phyloP scores from a whole-genome alignment of 2,797 vertebrate genomes.

The Fratercula arctica region DNA sequence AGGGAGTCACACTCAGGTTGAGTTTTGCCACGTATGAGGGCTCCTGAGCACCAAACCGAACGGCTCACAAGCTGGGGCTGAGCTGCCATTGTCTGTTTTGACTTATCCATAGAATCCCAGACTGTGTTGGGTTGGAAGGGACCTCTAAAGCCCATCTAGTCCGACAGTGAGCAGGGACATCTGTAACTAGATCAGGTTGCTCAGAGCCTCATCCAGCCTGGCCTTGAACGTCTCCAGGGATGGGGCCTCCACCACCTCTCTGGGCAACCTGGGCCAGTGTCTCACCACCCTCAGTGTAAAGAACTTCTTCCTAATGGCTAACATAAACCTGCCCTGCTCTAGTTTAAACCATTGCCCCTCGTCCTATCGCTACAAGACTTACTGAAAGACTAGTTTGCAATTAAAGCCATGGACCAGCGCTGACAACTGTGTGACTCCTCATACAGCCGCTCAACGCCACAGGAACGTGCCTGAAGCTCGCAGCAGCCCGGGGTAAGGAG shows the following conservation, averaged over 20 bases:
- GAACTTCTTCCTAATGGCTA: too few species aligned
- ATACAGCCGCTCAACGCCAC: accelerated
- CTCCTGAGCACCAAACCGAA: background rate
- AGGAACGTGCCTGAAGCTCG: accelerated
- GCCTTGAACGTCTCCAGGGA: too few species aligned
- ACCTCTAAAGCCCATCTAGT: too few species aligned
- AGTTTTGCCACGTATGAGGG: background rate
- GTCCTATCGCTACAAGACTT: background rate
- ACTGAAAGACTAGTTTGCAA: background rate
- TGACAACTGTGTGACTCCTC: background rate
- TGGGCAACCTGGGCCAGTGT: too few species aligned
- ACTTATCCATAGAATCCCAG: background rate
- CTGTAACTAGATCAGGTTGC: too few species aligned
- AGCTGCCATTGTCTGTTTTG: background rate
- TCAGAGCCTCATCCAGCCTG: too few species aligned
- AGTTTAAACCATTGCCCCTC: too few species aligned
- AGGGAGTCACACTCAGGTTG: accelerated
- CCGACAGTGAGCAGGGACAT: too few species aligned
- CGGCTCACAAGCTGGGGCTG: background rate
- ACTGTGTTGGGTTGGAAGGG: too few species aligned
- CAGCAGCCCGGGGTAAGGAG: accelerated
- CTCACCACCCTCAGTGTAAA: too few species aligned
- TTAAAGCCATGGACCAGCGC: background rate
- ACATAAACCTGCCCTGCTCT: too few species aligned
- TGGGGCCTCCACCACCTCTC: too few species aligned